A percentile compares a stretch with the other conserved stretches of the same genome.
phyloP scores from a whole-genome alignment of 2,888 invertebrate species.

The Lumbricus terrestris region DNA sequence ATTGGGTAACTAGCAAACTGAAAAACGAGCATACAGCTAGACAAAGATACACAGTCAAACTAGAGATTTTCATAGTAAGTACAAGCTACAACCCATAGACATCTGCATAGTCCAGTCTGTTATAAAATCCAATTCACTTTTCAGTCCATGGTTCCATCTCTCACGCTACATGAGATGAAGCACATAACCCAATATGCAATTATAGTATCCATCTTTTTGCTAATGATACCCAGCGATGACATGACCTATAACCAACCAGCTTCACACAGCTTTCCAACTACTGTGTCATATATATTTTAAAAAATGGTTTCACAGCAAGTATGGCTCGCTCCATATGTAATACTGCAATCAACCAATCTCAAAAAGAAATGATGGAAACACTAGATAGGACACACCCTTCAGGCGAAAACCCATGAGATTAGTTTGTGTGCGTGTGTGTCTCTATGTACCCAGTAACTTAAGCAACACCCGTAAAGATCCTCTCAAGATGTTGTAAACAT shows the following conservation, averaged over 20 bases:
- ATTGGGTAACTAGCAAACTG: not conserved
- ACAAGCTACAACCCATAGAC: not conserved
- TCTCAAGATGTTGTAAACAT: no score
- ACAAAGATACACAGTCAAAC: not conserved
- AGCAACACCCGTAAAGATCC: no score
- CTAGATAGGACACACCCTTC: not conserved
- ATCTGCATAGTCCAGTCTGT: not conserved
- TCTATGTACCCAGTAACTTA: no score
- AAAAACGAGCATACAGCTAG: not conserved
- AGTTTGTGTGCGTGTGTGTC: not conserved
- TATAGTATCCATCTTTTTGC: not conserved
- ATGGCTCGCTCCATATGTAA: not conserved
- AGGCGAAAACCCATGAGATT: not conserved
- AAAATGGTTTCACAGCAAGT: not conserved
- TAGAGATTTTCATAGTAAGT: not conserved
- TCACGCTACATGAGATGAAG: not conserved
- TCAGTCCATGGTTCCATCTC: not conserved
- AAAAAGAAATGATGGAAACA: not conserved
- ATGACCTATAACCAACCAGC: not conserved
- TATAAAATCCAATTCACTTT: not conserved
- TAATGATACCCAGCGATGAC: not conserved
- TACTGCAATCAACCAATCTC: not conserved
- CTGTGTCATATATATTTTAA: not conserved
- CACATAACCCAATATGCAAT: not conserved
- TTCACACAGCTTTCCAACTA: not conserved